phyloP scores from a whole-genome alignment of 2,797 vertebrate species.

The Bryconaethiops microstoma region DNA sequence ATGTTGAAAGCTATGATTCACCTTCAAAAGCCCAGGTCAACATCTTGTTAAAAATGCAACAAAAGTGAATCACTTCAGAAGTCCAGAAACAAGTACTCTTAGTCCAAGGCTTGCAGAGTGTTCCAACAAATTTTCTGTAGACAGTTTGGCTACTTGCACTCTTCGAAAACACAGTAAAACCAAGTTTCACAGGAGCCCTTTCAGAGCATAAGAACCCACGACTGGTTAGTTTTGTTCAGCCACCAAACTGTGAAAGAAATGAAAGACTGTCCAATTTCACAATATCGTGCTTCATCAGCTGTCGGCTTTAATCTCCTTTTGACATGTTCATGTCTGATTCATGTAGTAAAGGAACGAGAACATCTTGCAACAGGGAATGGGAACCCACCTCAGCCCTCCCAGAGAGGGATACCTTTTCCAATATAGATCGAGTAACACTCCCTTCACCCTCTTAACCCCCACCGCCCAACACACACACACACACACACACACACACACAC shows the following conservation, averaged over 20 bases:
- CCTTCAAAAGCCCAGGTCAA: background rate
- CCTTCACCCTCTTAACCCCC: background rate
- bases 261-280: background rate
- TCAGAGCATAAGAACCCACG: background rate
- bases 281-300: slow-evolving; percentile 9
- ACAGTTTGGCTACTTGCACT: background rate
- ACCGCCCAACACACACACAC: slow-evolving; percentile 23
- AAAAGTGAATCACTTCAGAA: background rate
- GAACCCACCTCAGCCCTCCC: background rate
- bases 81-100: background rate
- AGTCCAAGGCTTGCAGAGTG: background rate
- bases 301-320: background rate
- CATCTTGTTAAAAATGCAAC: background rate
- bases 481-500: background rate
- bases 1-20: background rate
- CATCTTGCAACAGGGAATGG: background rate
- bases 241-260: background rate
- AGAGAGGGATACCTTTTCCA: slow-evolving; percentile 3
- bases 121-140: background rate
- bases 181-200: background rate
- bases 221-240: background rate
- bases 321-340: background rate
- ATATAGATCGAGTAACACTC: background rate
- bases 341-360: background rate
- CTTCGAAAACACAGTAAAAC: background rate